These are phyloP conservation scores for Nematolebias whitei DNA, from an alignment of 2,113 vertebrate genomes.

Conservation along the genomic window DNA sequence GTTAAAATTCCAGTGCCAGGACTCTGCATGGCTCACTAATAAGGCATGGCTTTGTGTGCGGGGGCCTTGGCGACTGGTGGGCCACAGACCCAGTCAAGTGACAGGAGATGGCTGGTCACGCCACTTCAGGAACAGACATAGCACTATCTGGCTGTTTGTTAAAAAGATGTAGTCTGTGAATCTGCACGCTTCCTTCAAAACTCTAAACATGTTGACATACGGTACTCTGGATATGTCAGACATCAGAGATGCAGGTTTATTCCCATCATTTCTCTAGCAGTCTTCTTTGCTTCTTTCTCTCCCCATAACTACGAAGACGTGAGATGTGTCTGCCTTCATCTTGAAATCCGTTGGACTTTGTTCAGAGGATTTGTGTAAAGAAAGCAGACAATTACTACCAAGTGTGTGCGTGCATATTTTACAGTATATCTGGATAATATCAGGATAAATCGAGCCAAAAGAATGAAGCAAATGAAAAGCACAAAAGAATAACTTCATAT, in stretches of 20 bases:
- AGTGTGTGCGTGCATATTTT: conserved; percentile 20
- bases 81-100: conserved; percentile 61
- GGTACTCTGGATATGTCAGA: conserved; percentile 25
- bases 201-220: background rate
- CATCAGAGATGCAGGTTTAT: too few relatives aligned
- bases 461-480: conserved; percentile 28
- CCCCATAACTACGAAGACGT: background rate
- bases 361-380: conserved; percentile 31
- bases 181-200: background rate
- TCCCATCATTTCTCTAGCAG: too few relatives aligned
- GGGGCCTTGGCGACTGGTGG: conserved; percentile 56
- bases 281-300: too few relatives aligned
- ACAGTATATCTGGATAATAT: conserved; percentile 5
- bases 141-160: conserved; percentile 58
- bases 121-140: conserved; percentile 63
- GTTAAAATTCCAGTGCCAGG: conserved; percentile 76
- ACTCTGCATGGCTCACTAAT: conserved; percentile 63
- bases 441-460: background rate
- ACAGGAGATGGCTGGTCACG: conserved; percentile 64
- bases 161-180: conserved; percentile 13
- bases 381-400: conserved; percentile 44
- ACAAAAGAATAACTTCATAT: conserved; percentile 7
- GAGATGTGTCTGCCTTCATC: conserved; percentile 14
- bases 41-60: conserved; percentile 67
- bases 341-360: conserved; percentile 56